Percentiles rank a stretch among this genome's conserved stretches.
Evolutionary conservation across 2,888 invertebrate genomes (phyloP).

Genomic region (Stramonita haemastoma): DNA sequence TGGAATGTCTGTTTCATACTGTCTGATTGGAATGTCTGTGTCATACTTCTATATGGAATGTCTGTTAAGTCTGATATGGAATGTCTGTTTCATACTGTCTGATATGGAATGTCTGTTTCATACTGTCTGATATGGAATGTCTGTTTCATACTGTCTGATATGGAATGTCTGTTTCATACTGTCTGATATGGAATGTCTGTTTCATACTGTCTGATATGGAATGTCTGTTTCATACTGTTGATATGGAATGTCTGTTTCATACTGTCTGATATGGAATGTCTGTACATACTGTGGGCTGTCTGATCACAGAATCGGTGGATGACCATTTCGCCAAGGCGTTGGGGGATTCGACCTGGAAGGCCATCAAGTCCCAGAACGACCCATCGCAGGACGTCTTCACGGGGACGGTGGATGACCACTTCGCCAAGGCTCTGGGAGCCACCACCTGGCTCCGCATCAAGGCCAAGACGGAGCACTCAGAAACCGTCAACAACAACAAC

Average conservation of each 20-base stretch:
- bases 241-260: neutral
- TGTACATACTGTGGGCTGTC: neutral
- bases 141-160: neutral
- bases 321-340: slow-evolving; percentile 95
- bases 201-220: neutral
- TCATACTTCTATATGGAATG: too few species aligned
- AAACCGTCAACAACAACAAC: slow-evolving; percentile 14
- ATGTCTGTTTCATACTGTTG: neutral
- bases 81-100: too few species aligned
- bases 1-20: too few species aligned
- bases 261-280: neutral
- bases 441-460: slow-evolving; percentile 83
- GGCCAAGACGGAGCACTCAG: slow-evolving; percentile 63
- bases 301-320: slow-evolving; percentile 84
- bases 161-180: neutral
- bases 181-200: neutral
- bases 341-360: slow-evolving; percentile 85
- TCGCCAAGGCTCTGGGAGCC: slow-evolving; percentile 90
- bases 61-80: too few species aligned
- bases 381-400: slow-evolving; percentile 54
- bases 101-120: too few species aligned
- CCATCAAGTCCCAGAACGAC: slow-evolving; percentile 69
- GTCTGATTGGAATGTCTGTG: too few species aligned
- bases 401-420: slow-evolving; percentile 89
- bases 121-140: too few species aligned